Conservation (phyloP, 2,113 vertebrate genomes). For the Onychostruthus taczanowskii region DNA sequence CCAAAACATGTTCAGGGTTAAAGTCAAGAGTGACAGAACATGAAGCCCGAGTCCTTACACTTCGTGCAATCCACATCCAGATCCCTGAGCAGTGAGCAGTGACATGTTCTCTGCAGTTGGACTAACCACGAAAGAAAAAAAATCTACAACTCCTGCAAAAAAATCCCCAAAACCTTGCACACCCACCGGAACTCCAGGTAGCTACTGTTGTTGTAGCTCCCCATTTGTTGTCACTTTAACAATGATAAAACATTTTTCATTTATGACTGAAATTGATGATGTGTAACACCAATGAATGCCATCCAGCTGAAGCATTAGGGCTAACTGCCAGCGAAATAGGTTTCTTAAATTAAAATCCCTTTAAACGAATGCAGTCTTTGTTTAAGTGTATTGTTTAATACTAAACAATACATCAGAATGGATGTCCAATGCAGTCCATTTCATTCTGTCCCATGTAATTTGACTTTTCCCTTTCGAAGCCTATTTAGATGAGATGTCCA, state of each 20-base stretch:
- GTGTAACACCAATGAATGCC: background rate
- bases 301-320: conserved; percentile 27
- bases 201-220: background rate
- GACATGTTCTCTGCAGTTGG: background rate
- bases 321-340: conserved; percentile 2
- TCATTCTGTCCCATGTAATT: background rate
- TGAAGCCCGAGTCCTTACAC: background rate
- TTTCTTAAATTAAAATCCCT: conserved; percentile 40
- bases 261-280: background rate
- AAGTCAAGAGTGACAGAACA: background rate
- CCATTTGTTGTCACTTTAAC: background rate
- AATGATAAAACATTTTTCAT: background rate
- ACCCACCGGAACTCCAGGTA: background rate
- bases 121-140: background rate
- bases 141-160: background rate
- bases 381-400: conserved; percentile 1
- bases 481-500: background rate
- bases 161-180: background rate
- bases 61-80: background rate
- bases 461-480: background rate
- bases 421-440: background rate
- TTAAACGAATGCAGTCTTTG: background rate
- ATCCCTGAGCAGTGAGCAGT: background rate
- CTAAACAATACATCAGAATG: background rate
- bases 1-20: background rate